Percentiles rank a stretch among this genome's conserved stretches.
These are phyloP conservation scores for Syrphus vitripennis DNA, from an alignment of 2,888 invertebrate genomes.

Conservation along the genomic window DNA sequence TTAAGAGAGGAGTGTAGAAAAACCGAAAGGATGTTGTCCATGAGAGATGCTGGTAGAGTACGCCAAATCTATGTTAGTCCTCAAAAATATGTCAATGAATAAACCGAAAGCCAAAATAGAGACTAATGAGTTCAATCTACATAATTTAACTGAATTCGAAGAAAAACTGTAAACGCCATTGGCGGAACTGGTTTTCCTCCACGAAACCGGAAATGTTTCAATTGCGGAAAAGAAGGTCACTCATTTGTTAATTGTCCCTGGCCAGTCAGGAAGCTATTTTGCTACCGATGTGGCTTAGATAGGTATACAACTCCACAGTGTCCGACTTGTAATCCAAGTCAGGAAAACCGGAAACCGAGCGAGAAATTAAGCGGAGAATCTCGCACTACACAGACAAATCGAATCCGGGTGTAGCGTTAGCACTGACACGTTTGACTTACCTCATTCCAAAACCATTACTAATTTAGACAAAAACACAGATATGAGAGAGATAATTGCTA, in stretches of 20 bases:
- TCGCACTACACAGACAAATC: conserved; percentile 4
- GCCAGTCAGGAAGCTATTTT: neutral
- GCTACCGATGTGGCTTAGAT: neutral
- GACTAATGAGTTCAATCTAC: no score
- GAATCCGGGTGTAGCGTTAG: no score
- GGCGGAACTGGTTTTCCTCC: neutral
- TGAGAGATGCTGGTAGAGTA: neutral
- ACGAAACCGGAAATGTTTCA: neutral
- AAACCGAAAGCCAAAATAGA: no score
- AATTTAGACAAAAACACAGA: no score
- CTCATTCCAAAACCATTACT: neutral
- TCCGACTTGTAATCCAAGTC: neutral
- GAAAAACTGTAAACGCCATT: neutral
- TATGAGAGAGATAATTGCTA: no score
- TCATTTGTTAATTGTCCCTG: neutral
- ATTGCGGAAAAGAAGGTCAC: neutral
- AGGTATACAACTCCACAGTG: neutral
- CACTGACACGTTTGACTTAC: no score
- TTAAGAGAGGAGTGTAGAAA: conserved; percentile 4
- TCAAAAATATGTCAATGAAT: neutral
- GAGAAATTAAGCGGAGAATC: neutral
- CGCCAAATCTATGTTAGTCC: neutral
- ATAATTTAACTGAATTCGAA: no score
- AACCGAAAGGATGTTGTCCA: neutral
- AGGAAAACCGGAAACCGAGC: conserved; percentile 6